Base-by-base conservation (phyloP, 37 sponge, comb jelly and placozoan species). In the Cladorhizidae sp. region DNA sequence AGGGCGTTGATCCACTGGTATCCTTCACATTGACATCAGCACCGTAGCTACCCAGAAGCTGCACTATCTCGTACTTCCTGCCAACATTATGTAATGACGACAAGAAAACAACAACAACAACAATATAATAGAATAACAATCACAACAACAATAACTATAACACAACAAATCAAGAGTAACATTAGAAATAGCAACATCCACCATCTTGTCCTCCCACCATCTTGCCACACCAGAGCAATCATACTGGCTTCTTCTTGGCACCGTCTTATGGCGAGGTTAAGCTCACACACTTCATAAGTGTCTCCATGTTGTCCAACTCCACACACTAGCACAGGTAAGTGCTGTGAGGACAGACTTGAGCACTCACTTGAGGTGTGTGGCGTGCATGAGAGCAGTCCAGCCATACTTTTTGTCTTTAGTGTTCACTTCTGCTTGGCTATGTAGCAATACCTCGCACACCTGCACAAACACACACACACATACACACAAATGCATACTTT, bases 371-470 rank as follows among this genome's bases (percentile, higher is more conserved):
- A 91, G 85, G 41, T 95, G 87, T 17, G 78, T 84, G 18, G 95
- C 92, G 41, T 83, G 95, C 93, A 95, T 91, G 76, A 95, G 74
- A 18, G 93, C 86, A 36, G 93, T 95, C 95, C 95, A 95, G 1
- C 83, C 83, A 69, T 88, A 37, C 31, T 83, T 58, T 14, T 52
- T 28, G 63, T 95, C 95, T 37, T 85, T 86, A 15, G 84, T 84
- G 63, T 95, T 78, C 9, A 92, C 80, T 32, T 88, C 72, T 17
- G 86, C 89, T 0, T 89, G 86, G 39, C 61, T 38, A 21, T 35
- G 51, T 7, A 95, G 42, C 32, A 95, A 55, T 2, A 68, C 51
- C 32, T 85, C 77, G 38, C 80, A 80, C 0, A 81, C 62, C 90
- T 89, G 56, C 1, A 61, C 26, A 38, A 5, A 68, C 5, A 29